Evolutionary conservation across 1,140 invertebrate genomes (phyloP).

Genomic region (Parasteatoda tepidariorum): DNA sequence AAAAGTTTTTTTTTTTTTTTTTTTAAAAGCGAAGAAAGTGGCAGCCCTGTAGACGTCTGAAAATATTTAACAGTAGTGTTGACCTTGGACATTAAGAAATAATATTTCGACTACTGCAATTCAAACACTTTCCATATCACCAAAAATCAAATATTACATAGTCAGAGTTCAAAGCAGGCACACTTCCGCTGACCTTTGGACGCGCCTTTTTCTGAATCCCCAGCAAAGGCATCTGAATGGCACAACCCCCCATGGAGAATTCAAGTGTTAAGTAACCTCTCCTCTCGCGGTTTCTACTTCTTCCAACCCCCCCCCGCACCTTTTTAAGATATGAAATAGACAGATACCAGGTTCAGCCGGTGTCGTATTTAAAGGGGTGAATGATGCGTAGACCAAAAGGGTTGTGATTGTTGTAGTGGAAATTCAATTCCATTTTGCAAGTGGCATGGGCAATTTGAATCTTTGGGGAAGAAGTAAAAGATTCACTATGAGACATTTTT

Average conservation of each 20-base stretch:
- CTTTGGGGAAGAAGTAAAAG: not conserved
- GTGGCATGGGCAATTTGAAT: slow-evolving; percentile 4
- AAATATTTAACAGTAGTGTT: too few species aligned
- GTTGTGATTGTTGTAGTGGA: slow-evolving; percentile 15
- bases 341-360: not conserved
- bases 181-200: not conserved
- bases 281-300: not conserved
- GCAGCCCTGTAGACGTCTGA: too few species aligned
- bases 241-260: not conserved
- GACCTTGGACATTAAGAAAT: too few species aligned
- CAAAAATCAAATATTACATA: too few species aligned
- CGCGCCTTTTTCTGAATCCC: not conserved
- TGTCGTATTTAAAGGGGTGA: not conserved
- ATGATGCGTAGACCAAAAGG: not conserved
- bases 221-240: not conserved
- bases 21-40: too few species aligned
- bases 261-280: not conserved
- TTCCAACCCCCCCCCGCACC: not conserved
- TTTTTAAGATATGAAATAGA: too few species aligned
- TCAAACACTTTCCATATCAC: too few species aligned
- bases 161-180: not conserved
- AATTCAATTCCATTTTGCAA: not conserved
- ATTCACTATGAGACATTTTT: not conserved
- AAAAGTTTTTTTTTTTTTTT: too few species aligned
- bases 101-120: too few species aligned